Evolutionary conservation across 2,113 vertebrate species (phyloP), one percentile per base, ranked within the genome.

Genomic region (Ceyx cyanopectus): DNA sequence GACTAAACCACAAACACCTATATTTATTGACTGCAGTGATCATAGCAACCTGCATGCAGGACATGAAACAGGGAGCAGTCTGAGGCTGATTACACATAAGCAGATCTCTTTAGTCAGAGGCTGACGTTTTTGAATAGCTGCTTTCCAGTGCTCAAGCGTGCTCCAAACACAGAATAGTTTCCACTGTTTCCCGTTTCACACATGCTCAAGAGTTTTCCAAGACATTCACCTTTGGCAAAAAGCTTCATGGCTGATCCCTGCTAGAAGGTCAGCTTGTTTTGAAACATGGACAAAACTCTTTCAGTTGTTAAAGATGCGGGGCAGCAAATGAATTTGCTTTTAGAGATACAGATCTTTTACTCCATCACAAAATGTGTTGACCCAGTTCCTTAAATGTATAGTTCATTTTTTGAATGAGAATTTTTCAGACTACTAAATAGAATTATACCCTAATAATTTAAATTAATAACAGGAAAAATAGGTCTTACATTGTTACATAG

Each of bases 241-340:
- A 85, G 34, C 63, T 91, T 82, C 61, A 10, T 54, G 85, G 56
- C 91, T 85, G 89, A 72, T 46, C 75, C 65, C 46, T 63, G 50
- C 27, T 73, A 83, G 87, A 91, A 94, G 81, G 81, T 94, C 87
- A 85, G 65, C 53, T 89, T 94, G 76, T 90, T 94, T 85, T 79
- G 78, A 87, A 92, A 69, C 26, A 11, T 0, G 16, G 92, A 60
- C n/a, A 58, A n/a, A 78, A 58, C 40, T 80, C 51, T 27, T 63
- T 34, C 41, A 53, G 46, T 57, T 73, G n/a, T 85, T 46, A 56
- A 81, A 75, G 73, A 63, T 51, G 40, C 11, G 5, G 54, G 32
- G 74, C 26, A 77, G 68, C 51, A 75, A 80, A 83, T 10, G 0
- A 56, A 68, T 79, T 54, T 1, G 2, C 65, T 77, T 77, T 51